phyloP scores from a whole-genome alignment of 2,888 invertebrate genomes.

The Conops quadrifasciatus region DNA sequence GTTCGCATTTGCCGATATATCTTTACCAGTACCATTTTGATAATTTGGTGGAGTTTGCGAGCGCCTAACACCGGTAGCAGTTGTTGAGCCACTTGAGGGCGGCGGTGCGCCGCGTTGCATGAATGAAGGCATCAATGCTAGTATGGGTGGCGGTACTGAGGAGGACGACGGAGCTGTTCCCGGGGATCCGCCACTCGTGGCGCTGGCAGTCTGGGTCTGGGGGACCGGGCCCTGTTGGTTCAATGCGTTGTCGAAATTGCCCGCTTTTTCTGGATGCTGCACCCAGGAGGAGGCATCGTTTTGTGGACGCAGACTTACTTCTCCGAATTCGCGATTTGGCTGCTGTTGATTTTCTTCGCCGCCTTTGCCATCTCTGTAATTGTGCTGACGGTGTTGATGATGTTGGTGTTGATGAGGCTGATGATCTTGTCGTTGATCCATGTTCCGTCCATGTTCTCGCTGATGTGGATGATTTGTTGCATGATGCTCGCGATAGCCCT shows the following conservation, averaged over 20 bases:
- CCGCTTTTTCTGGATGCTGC: conserved; percentile 65
- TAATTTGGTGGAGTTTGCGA: conserved; percentile 53
- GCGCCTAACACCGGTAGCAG: conserved; percentile 39
- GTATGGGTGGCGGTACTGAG: conserved; percentile 73
- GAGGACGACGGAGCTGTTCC: conserved; percentile 41
- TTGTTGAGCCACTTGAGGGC: conserved; percentile 46
- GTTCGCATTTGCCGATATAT: conserved; percentile 33
- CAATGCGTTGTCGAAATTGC: conserved; percentile 51
- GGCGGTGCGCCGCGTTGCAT: conserved; percentile 66
- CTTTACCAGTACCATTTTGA: conserved; percentile 55
- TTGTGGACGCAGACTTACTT: conserved; percentile 63
- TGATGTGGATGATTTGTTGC: conserved; percentile 48
- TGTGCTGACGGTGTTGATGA: conserved; percentile 49
- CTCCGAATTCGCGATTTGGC: conserved; percentile 50
- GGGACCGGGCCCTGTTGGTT: conserved; percentile 67
- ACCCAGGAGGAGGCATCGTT: conserved; percentile 64
- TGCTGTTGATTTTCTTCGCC: conserved; percentile 43
- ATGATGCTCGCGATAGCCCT: conserved; percentile 45
- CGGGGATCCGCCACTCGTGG: conserved; percentile 38
- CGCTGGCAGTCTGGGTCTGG: conserved; percentile 65
- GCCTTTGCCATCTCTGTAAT: conserved; percentile 62
- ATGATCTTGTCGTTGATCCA: conserved; percentile 36
- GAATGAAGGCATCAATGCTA: conserved; percentile 81
- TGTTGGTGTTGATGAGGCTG: conserved; percentile 49
- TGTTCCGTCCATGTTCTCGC: conserved; percentile 44